Conservation (phyloP, 2,797 vertebrate species). For the Astyanax mexicanus region DNA sequence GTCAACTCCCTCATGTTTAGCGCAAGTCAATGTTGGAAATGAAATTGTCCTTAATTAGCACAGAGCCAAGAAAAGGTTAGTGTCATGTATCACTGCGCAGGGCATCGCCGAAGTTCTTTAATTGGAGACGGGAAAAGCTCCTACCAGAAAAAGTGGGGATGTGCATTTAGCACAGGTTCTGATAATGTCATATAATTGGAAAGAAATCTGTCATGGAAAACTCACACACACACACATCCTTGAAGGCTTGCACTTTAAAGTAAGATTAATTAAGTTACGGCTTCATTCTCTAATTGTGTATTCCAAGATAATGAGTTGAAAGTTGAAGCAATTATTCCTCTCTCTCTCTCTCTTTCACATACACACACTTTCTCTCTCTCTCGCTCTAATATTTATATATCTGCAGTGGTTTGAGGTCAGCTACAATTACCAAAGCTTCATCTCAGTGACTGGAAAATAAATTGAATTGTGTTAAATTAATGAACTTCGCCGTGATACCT, state of each 20-base stretch:
- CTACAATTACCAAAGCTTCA: constrained; percentile 62
- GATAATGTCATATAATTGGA: constrained; percentile 73
- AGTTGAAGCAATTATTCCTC: constrained; percentile 72
- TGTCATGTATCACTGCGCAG: constrained; percentile 61
- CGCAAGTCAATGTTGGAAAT: constrained; percentile 47
- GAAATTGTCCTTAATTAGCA: constrained; percentile 70
- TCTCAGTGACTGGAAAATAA: constrained; percentile 59
- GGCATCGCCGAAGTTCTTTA: constrained; percentile 62
- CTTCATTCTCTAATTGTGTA: constrained; percentile 74
- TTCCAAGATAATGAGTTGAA: constrained; percentile 73
- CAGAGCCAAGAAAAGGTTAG: constrained; percentile 62
- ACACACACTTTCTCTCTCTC: constrained; percentile 39
- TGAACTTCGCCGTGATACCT: constrained; percentile 58
- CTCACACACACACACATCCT: constrained; percentile 58
- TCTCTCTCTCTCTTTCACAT: constrained; percentile 24
- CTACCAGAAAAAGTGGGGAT: constrained; percentile 54
- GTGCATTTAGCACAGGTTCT: constrained; percentile 59
- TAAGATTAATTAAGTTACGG: constrained; percentile 71
- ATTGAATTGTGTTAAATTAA: constrained; percentile 65
- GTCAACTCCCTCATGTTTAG: constrained; percentile 43
- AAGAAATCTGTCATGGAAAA: constrained; percentile 70
- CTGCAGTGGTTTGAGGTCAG: constrained; percentile 63
- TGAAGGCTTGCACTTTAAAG: constrained; percentile 70
- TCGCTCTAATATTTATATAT: constrained; percentile 59
- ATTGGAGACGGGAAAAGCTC: constrained; percentile 68